Base-by-base conservation (phyloP, 2,113 vertebrate species). In the Phylloscopus whistleri region DNA sequence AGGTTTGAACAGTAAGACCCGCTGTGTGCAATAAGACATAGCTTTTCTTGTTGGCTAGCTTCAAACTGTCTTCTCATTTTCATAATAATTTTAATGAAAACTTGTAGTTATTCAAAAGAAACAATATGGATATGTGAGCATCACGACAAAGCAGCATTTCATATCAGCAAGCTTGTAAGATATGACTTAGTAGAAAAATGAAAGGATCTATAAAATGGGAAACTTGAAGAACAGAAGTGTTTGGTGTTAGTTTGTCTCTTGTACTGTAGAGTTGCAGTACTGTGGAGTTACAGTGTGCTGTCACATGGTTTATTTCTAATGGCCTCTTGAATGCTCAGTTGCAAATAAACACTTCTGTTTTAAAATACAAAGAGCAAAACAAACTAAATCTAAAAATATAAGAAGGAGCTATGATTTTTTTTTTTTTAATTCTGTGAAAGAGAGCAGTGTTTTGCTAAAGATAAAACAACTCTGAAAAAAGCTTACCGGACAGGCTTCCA, bases 291-390 rank as follows among this genome's bases (percentile, higher is more conserved):
- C 30, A 62, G 52, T 52, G 35, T 81, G 43, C 19, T 84, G 33
- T 78, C 83, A 74, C 39, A 37, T 89, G 73, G 18, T 43, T 30
- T 21, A 11, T 76, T 90, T 81, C 60, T 87, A 87, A 76, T 27
- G 41, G 33, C 30, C 37, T 43, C 49, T 91, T 87, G 44, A 92
- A 67, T 41, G 62, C 17, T 78, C 31, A 56, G 33, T 53, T 72
- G 21, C 4, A 1, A 87, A 76, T 68, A 93, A 96, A 68, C 39
- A 31, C 39, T 81, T 84, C 68, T 72, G 33, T 56, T 90, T 95
- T 52, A 80, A 89, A 75, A 89, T n/a, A 52, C 28, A 82, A 95
- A 87, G 20, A 78, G 48, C 35, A 92, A 93, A 95, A 33, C 43
- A 84, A 76, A 55, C 30, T 33, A 53, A 55, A 70, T 56, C 56